A percentile compares a stretch with the other conserved stretches of the same genome.
Conservation (phyloP, 1,140 invertebrate genomes). For the Hylaeus anthracinus region DNA sequence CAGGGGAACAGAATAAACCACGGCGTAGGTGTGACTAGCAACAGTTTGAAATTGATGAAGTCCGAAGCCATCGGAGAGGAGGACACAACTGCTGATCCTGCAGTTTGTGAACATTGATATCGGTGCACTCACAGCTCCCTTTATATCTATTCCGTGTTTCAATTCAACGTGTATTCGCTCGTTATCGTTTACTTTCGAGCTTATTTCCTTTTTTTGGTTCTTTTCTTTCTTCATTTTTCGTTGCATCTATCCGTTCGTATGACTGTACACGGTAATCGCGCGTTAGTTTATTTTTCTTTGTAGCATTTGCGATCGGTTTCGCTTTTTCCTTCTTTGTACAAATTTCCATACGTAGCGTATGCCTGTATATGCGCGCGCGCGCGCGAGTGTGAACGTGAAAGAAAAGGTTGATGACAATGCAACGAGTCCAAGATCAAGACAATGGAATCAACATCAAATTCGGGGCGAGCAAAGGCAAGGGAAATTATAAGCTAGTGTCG, state of each 20-base stretch:
- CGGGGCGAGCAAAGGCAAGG: constrained; percentile 62
- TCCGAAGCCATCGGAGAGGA: constrained; percentile 50
- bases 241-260: constrained; percentile 17
- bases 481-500: constrained; percentile 65
- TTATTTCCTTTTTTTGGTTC: constrained; percentile 4
- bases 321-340: constrained; percentile 27
- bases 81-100: constrained; percentile 34
- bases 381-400: constrained; percentile 25
- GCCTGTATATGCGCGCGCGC: constrained; percentile 20
- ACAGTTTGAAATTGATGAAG: constrained; percentile 64
- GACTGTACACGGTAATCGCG: background rate
- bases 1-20: constrained; percentile 18
- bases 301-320: background rate
- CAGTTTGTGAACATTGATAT: constrained; percentile 54
- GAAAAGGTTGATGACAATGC: constrained; percentile 67
- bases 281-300: constrained; percentile 4
- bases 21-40: constrained; percentile 35
- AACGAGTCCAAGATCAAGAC: constrained; percentile 75
- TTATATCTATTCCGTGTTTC: background rate
- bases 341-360: constrained; percentile 7
- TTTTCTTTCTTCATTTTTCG: background rate
- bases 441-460: constrained; percentile 78
- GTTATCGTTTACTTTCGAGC: background rate
- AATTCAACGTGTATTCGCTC: background rate
- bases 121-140: background rate